Base-by-base conservation (phyloP, 2,113 vertebrate genomes). In the Castor canadensis region DNA sequence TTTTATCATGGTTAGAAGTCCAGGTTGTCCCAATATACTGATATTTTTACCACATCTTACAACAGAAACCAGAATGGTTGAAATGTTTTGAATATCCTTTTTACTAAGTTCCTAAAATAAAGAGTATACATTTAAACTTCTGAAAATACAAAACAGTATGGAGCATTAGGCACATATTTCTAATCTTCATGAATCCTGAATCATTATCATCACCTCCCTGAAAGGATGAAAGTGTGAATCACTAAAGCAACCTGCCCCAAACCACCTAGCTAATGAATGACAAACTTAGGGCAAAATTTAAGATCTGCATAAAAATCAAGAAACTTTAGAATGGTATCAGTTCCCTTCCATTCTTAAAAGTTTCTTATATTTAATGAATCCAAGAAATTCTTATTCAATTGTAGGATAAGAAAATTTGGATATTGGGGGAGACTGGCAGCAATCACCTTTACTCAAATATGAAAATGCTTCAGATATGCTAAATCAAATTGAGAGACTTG, bases 101-200 rank as follows among this genome's bases (percentile, higher is more conserved):
- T 98, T 97, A 95, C 98, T 98, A 86, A 99, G 98, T 96, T 99
- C 99, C 99, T 99, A 93, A 91, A 99, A 96, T 84, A 3, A 43
- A 97, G 98, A 91, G 19, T 49, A 92, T 17, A 71, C 38, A 96
- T 64, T 96, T 86, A 95, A 93, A 87, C 24, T 64, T 93, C 15
- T 80, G 11, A 38, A 89, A 66, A 88, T 32, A 84, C 62, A 92
- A 92, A 86, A 73, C 0, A 93, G 15, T 58, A 87, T 40, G 30
- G n/a, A n/a, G n/a, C n/a, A n/a, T n/a, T n/a, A n/a, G n/a, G 16
- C 10, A 80, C 16, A 24, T 38, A 80, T 28, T 85, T 47, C 32
- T 38, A 82, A 89, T n/a, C 13, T 67, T 96, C 38, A 92, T 32
- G 69, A 81, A 76, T 64, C 17, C 24, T 73, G 26, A 71, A 84